Evolutionary conservation across 1,140 invertebrate species (phyloP).

Genomic region (Gonioctena quinquepunctata): DNA sequence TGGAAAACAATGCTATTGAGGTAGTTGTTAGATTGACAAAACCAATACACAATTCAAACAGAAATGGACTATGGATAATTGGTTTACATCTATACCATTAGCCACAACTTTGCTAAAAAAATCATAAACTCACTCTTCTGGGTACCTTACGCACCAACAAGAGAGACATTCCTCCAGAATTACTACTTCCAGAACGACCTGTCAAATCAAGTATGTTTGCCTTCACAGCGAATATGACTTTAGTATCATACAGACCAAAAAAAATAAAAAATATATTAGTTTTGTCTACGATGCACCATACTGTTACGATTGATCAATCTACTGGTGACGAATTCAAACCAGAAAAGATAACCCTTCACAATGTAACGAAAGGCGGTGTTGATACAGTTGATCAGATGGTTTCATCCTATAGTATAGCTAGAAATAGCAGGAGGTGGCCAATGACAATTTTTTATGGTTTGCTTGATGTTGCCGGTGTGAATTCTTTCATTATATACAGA

Average conservation of each 20-base stretch:
- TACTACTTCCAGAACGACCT: neutral
- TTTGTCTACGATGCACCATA: neutral
- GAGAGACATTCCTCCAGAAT: neutral
- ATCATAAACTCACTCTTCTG: neutral
- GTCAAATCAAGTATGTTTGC: constrained; percentile 1
- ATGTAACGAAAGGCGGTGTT: neutral
- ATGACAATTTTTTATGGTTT: neutral
- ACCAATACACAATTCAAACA: constrained; percentile 38
- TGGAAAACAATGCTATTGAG: neutral
- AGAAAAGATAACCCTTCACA: too few relatives aligned
- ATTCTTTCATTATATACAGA: neutral
- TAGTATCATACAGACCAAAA: neutral
- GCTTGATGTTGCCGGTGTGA: neutral
- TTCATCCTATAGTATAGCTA: neutral
- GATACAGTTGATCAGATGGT: neutral
- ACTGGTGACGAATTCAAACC: neutral
- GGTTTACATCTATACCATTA: neutral
- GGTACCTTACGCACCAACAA: neutral
- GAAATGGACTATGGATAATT: constrained; percentile 43
- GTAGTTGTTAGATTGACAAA: constrained; percentile 10
- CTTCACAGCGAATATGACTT: neutral
- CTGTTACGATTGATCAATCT: neutral
- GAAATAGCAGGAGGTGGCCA: neutral
- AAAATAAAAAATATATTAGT: neutral
- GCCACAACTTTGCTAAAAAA: neutral